Base-by-base conservation (phyloP, 2,888 invertebrate species). In the Xestia xanthographa region DNA sequence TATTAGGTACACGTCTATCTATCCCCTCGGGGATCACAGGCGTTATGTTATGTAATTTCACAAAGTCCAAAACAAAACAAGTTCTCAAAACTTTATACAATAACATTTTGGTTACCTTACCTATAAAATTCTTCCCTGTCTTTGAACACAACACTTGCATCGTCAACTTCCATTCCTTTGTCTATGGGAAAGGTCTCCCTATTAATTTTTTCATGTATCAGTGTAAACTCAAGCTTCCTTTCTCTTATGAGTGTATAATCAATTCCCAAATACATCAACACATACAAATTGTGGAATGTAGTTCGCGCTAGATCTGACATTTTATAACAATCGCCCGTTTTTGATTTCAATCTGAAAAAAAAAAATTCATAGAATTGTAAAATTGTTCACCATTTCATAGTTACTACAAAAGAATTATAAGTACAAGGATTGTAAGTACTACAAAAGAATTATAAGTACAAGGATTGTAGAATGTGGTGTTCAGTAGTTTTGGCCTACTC, bases 211-310 rank as follows among this genome's bases (percentile, higher is more conserved):
- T 95, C 93, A 80, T 94, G 88, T 1, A 96, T 87, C 5, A 96
- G 91, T 45, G 92, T 88, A 1, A 94, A 83, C 79, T 96, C 96
- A 22, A 97, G 87, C 38, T 89, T 93, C 72, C 94, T 95, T 0
- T 96, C 95, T 72, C 94, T 91, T 66, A 97, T 93, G 1, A 93
- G 82, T 22, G 85, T 91, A 60, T 92, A 94, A 80, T 95, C 91
- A 17, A 95, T 94, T 4, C 97, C 97, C 8, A 97, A 90, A 82
- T 96, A 96, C 94, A 95, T 96, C 2, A 97, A 87, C 6, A 94
- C 78, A 80, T 96, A 93, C 29, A 97, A 87, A 62, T 93, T 93
- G 72, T 94, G 85, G 4, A 97, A 86, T 2, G 94, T 92, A 4
- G 65, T 88, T 11, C 92, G 90, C 1, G 93, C 92, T 29, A 86